phyloP scores from a whole-genome alignment of 2,888 invertebrate species.

The Nudaria mundana region DNA sequence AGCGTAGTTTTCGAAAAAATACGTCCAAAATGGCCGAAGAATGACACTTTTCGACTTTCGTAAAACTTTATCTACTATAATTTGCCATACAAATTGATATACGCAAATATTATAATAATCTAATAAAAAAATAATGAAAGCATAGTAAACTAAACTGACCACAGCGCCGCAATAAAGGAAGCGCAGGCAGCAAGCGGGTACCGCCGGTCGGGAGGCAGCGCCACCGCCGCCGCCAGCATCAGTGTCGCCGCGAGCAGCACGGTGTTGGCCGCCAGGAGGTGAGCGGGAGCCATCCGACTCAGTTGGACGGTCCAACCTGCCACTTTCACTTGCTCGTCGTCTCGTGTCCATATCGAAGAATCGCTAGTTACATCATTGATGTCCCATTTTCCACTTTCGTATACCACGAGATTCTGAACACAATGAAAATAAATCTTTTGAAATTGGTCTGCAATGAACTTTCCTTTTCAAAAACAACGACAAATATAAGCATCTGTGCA shows the following conservation, averaged over 20 bases:
- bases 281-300: conserved; percentile 4
- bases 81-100: no score
- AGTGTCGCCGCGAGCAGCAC: conserved; percentile 40
- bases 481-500: no score
- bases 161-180: conserved; percentile 52
- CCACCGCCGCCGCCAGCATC: conserved; percentile 45
- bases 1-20: no score
- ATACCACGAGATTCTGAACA: conserved; percentile 43
- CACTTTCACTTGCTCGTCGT: background rate
- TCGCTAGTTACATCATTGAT: conserved; percentile 36
- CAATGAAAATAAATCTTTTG: background rate
- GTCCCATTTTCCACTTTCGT: conserved; percentile 61
- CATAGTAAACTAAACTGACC: conserved; percentile 44
- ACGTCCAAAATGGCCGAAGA: no score
- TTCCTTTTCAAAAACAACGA: no score
- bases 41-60: no score
- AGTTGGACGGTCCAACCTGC: conserved; percentile 1
- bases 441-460: no score
- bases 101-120: no score
- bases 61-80: no score
- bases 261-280: conserved; percentile 34
- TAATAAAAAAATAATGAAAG: no score
- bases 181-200: conserved; percentile 58
- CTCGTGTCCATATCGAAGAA: conserved; percentile 13
- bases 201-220: conserved; percentile 47